Evolutionary conservation across 2,888 invertebrate genomes (phyloP), one percentile per base, ranked within the genome.

Genomic region (Sussaba pulchella): DNA sequence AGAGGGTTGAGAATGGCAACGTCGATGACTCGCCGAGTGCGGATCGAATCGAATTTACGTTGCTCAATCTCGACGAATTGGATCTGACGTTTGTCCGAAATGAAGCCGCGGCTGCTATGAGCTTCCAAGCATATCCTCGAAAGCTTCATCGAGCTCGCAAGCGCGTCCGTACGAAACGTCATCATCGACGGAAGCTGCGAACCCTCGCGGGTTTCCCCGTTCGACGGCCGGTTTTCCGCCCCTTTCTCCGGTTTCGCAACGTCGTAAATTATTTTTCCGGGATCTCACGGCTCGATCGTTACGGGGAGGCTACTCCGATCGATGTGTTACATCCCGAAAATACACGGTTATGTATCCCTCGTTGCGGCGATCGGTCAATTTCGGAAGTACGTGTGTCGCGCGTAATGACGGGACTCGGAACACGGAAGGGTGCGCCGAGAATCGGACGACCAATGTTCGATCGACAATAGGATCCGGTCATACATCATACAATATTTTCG

Each of bases 221-320:
- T 14, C 6, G 4, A 31, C 31, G 31, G 31, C 6, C 31, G 2
- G 2, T 31, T 6, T 31, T 31, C 2, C 31, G 31, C 2, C 31
- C 31, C 31, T 6, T 2, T 36, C 36, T 41, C 47, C 36, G 52
- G 10, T 17, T 21, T 21, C 26, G 26, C 50, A 64, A 4, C 66
- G 31, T 77, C 69, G 77, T 77, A 69, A 81, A 73, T 76, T 77
- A 81, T 81, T 69, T 70, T 73, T 57, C 69, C 41, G 69, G 64
- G 47, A 43, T 19, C 26, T 50, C 31, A 41, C 45, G 36, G 31
- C 2, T 6, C 31, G 4, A 5, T 31, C 31, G 31, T n/a, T n/a
- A n/a, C n/a, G n/a, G n/a, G n/a, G n/a, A n/a, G 31, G 6, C 31
- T 59, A 41, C 21, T 52, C 41, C 2, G 21, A 36, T 4, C 61